Evolutionary conservation across 2,113 vertebrate genomes (phyloP), one percentile per base, ranked within the genome.

Genomic region (Diphyllodes magnificus): DNA sequence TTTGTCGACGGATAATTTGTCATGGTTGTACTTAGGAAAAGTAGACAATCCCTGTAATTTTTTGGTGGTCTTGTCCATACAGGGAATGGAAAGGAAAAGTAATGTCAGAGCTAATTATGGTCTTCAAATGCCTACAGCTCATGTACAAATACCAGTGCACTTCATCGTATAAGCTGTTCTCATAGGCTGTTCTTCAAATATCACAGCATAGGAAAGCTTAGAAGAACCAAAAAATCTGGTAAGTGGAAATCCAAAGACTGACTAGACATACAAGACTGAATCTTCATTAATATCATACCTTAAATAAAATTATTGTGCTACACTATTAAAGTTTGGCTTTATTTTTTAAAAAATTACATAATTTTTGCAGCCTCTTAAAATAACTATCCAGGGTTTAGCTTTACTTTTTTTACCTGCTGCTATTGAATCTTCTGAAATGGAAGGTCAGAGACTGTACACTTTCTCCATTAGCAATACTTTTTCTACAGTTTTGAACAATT

Each of bases 401-500:
- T 69, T 27, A 35, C 3, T 31, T 78, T 86, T 92, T 64, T 84
- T 54, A 75, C 31, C 78, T 83, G 51, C 68, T 86, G 27, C 60
- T 77, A 81, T 11, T 44, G 54, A 90, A 47, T 95, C 71, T 89
- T 93, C 56, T 94, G 66, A 94, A 96, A 95, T 63, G 80, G 84
- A 96, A 95, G 39, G 77, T 64, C 83, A 96, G 53, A 90, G 59
- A 80, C 60, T 59, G 44, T 30, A 35, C 19, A 47, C 16, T 78
- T 93, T 69, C 82, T 87, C 82, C 68, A 95, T 94, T 44, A 95
- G 90, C 87, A 94, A 85, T 57, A 85, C 70, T 85, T 95, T 71
- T 64, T 86, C 80, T 91, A 77, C 3, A 50, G 75, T 73, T 97
- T 86, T 70, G 47, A 83, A 84, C 50, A 92, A 90, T 80, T 65